phyloP scores from a whole-genome alignment of 2,888 invertebrate genomes.

The Chrysomela aeneicollis region DNA sequence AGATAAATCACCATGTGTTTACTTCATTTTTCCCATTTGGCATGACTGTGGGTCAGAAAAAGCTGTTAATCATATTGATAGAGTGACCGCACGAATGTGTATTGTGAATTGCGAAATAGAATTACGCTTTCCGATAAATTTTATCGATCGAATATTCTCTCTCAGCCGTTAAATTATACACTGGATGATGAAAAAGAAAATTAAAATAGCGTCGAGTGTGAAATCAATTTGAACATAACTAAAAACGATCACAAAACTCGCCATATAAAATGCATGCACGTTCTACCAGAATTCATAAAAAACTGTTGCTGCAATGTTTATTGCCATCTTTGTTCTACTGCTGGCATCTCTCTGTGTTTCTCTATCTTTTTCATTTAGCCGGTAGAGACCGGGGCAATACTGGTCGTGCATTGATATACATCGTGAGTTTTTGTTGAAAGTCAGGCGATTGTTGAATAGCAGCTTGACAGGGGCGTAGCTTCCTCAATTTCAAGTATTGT shows the following conservation, averaged over 20 bases:
- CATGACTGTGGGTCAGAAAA: too few relatives aligned
- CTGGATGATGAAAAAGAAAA: slow-evolving; percentile 51
- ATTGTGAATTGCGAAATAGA: background rate
- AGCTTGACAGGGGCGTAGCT: slow-evolving; percentile 28
- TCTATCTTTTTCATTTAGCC: slow-evolving; percentile 30
- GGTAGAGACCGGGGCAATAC: slow-evolving; percentile 42
- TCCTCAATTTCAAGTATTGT: too few relatives aligned
- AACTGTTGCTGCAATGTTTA: slow-evolving; percentile 45
- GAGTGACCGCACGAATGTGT: too few relatives aligned
- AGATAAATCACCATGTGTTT: too few relatives aligned
- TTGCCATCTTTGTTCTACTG: slow-evolving; percentile 30
- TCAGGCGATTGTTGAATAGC: slow-evolving; percentile 44
- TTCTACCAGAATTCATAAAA: slow-evolving; percentile 52
- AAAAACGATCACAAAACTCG: slow-evolving; percentile 49
- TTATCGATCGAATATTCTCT: slow-evolving; percentile 41
- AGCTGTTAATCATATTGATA: too few relatives aligned
- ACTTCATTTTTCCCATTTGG: too few relatives aligned
- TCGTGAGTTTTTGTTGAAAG: slow-evolving; percentile 43
- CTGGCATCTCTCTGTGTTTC: background rate
- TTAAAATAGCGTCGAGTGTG: slow-evolving; percentile 53
- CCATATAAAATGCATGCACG: slow-evolving; percentile 56
- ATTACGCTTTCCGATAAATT: slow-evolving; percentile 11
- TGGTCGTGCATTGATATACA: slow-evolving; percentile 42
- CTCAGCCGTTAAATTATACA: slow-evolving; percentile 54
- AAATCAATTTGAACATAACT: slow-evolving; percentile 53